These are phyloP conservation scores for Centropus unirufus DNA, from an alignment of 2,113 vertebrate genomes.

Conservation along the genomic window DNA sequence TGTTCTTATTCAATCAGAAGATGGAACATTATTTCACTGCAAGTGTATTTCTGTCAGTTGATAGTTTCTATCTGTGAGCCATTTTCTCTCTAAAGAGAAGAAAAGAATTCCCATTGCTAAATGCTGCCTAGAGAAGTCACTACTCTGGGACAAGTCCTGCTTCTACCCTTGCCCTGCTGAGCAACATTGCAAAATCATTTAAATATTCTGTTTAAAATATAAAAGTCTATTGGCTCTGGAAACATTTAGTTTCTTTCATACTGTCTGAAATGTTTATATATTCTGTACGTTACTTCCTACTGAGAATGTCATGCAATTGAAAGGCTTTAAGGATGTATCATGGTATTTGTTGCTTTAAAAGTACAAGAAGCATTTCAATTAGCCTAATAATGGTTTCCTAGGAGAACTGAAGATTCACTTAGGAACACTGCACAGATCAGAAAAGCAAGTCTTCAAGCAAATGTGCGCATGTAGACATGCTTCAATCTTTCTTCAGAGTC, in stretches of 20 bases:
- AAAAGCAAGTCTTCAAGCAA: neutral
- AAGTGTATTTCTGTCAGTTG: no score
- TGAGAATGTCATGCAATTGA: neutral
- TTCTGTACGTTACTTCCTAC: neutral
- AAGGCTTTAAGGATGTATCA: neutral
- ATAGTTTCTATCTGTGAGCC: neutral
- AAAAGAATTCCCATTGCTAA: neutral
- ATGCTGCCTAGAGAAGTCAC: neutral
- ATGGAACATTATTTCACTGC: neutral
- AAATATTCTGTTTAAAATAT: neutral
- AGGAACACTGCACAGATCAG: neutral
- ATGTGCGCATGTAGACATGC: neutral
- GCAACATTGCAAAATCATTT: neutral
- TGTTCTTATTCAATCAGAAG: neutral
- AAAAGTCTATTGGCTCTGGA: neutral
- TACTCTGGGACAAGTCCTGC: neutral
- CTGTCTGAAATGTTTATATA: neutral
- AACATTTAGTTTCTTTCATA: neutral
- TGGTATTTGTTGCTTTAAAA: conserved; percentile 13
- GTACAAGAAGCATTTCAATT: conserved; percentile 19
- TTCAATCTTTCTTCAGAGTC: neutral
- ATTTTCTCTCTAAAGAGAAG: neutral
- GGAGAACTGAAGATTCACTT: conserved; percentile 31
- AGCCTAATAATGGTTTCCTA: conserved; percentile 50
- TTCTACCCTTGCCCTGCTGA: neutral